Conservation (phyloP, 2,113 vertebrate genomes). For the Tragelaphus strepsiceros region DNA sequence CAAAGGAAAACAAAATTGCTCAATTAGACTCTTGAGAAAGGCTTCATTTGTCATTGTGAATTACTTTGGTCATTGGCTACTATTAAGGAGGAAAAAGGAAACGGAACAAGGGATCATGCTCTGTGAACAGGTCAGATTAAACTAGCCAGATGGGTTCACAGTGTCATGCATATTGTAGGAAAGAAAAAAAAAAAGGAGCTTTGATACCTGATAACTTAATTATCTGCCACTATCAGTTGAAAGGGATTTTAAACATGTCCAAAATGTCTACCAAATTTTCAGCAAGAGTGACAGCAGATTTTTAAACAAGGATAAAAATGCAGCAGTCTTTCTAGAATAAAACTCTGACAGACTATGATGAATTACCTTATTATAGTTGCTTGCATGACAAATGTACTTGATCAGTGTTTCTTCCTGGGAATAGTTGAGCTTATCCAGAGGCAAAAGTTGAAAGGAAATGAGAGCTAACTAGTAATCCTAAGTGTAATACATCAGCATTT, state of each 20-base stretch:
- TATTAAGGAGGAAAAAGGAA: conserved; percentile 48
- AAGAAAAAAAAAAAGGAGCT: conserved; percentile 54
- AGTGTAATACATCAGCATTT: conserved; percentile 76
- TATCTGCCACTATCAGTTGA: conserved; percentile 81
- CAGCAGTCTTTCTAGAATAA: conserved; percentile 80
- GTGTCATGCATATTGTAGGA: conserved; percentile 63
- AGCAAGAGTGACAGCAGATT: conserved; percentile 78
- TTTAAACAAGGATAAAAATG: conserved; percentile 84
- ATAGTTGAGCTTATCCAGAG: conserved; percentile 83
- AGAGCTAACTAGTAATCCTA: conserved; percentile 75
- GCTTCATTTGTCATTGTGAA: conserved; percentile 75
- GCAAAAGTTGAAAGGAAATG: conserved; percentile 83
- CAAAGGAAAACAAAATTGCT: conserved; percentile 74
- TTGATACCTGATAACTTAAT: conserved; percentile 80
- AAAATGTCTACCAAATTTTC: conserved; percentile 82
- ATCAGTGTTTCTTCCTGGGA: conserved; percentile 83
- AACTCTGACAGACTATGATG: conserved; percentile 84
- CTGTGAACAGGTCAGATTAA: conserved; percentile 67
- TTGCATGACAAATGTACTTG: conserved; percentile 85
- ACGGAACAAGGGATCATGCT: conserved; percentile 38
- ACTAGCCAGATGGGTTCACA: conserved; percentile 53
- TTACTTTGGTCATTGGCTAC: conserved; percentile 65
- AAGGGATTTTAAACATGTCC: conserved; percentile 81
- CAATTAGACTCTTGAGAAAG: conserved; percentile 69
- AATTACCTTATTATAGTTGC: conserved; percentile 85